Evolutionary conservation across 2,888 invertebrate genomes (phyloP).

Genomic region (Pollenia amentaria): DNA sequence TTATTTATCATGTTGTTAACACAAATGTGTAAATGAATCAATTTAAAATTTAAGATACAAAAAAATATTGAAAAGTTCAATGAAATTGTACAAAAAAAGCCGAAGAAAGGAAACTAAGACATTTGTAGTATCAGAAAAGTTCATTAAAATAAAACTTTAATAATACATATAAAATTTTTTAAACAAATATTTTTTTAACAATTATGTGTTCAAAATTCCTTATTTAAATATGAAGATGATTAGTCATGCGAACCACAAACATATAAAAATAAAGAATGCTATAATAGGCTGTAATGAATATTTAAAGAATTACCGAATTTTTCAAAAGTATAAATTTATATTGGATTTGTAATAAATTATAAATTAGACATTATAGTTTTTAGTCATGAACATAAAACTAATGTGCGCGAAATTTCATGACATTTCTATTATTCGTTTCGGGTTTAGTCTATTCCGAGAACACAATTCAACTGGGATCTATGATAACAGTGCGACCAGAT

Average conservation of each 20-base stretch:
- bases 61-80: constrained; percentile 47
- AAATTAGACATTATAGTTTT: too few species aligned
- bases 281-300: neutral
- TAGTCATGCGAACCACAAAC: constrained; percentile 8
- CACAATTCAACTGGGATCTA: too few species aligned
- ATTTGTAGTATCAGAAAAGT: constrained; percentile 25
- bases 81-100: constrained; percentile 30
- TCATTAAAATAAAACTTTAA: constrained; percentile 12
- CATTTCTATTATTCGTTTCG: too few species aligned
- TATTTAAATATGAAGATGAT: constrained; percentile 6
- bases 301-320: too few species aligned
- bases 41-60: constrained; percentile 43
- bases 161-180: neutral
- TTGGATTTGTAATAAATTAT: too few species aligned
- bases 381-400: too few species aligned
- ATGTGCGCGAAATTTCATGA: too few species aligned
- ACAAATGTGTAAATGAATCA: constrained; percentile 66
- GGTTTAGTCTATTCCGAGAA: too few species aligned
- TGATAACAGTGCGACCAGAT: too few species aligned
- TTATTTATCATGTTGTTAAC: constrained; percentile 60
- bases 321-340: too few species aligned
- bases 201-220: constrained; percentile 1
- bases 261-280: neutral
- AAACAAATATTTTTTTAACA: neutral
- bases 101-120: constrained; percentile 4